Evolutionary conservation across 2,797 vertebrate genomes (phyloP).

Genomic region (Sebastes ruberrimus): DNA sequence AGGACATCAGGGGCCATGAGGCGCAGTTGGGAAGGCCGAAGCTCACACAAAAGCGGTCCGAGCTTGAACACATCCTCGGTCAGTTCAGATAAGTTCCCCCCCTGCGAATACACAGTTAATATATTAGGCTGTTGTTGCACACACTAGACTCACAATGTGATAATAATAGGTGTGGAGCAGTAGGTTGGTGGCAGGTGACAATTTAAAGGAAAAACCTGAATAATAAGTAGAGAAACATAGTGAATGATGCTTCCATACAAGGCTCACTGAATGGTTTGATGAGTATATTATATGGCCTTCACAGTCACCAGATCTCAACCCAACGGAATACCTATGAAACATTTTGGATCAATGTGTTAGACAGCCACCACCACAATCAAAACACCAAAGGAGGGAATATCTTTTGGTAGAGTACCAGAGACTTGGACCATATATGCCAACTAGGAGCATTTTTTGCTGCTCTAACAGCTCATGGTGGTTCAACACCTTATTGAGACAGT

Average conservation of each 20-base stretch:
- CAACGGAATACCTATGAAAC: not conserved
- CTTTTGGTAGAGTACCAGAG: not conserved
- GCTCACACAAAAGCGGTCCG: conserved; percentile 74
- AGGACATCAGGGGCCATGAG: conserved; percentile 52
- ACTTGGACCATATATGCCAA: not conserved
- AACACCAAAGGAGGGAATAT: not conserved
- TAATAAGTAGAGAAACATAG: not conserved
- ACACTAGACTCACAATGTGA: not conserved
- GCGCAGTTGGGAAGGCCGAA: conserved; percentile 58
- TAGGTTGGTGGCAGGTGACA: too few species aligned
- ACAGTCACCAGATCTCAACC: not conserved
- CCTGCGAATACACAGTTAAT: conserved; percentile 57
- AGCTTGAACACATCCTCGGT: conserved; percentile 59
- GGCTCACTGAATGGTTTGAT: not conserved
- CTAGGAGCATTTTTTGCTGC: not conserved
- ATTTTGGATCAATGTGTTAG: not conserved
- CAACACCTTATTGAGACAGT: not conserved
- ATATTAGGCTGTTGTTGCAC: not conserved
- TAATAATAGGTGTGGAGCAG: not conserved
- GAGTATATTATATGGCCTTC: not conserved
- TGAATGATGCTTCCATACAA: not conserved
- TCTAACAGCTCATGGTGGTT: not conserved
- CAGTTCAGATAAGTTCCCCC: conserved; percentile 52
- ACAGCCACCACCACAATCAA: not conserved
- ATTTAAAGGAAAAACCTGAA: too few species aligned